Conservation (phyloP, 2,888 invertebrate species). For the Drosophila rellima region DNA sequence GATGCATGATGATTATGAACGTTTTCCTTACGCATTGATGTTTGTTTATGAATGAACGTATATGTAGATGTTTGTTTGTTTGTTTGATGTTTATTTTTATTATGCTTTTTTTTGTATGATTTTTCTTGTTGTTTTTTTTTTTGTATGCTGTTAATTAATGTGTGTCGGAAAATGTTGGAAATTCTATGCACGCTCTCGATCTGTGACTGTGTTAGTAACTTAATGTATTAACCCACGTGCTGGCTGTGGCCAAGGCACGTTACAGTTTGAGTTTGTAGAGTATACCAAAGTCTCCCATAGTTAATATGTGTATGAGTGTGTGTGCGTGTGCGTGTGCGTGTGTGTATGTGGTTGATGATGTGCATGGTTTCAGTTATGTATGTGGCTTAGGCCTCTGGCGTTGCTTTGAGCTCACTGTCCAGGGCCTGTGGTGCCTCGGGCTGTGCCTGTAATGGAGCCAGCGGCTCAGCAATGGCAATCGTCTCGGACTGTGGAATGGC, state of each 20-base stretch:
- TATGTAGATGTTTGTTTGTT: slow-evolving; percentile 47
- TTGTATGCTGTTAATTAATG: slow-evolving; percentile 66
- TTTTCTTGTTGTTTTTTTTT: slow-evolving; percentile 37
- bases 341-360: slow-evolving; percentile 41
- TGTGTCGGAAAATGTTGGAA: slow-evolving; percentile 60
- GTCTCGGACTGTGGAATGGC: slow-evolving; percentile 27
- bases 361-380: slow-evolving; percentile 19
- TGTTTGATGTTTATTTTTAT: slow-evolving; percentile 26
- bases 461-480: slow-evolving; percentile 28
- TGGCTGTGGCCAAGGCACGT: slow-evolving; percentile 54
- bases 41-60: slow-evolving; percentile 64
- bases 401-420: slow-evolving; percentile 39
- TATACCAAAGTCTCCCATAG: slow-evolving; percentile 78
- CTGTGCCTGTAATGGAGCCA: slow-evolving; percentile 26
- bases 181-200: slow-evolving; percentile 40
- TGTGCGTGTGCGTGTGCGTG: slow-evolving; percentile 36
- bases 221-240: slow-evolving; percentile 64
- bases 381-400: slow-evolving; percentile 45
- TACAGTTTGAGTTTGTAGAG: slow-evolving; percentile 63
- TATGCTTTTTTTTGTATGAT: slow-evolving; percentile 20
- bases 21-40: slow-evolving; percentile 60
- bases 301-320: slow-evolving; percentile 35
- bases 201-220: slow-evolving; percentile 67
- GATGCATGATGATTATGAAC: slow-evolving; percentile 78
- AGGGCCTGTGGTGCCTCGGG: slow-evolving; percentile 47